Evolutionary conservation across 2,888 invertebrate species (phyloP), one percentile per base, ranked within the genome.

Genomic region (Eumacrocentrus americanus): DNA sequence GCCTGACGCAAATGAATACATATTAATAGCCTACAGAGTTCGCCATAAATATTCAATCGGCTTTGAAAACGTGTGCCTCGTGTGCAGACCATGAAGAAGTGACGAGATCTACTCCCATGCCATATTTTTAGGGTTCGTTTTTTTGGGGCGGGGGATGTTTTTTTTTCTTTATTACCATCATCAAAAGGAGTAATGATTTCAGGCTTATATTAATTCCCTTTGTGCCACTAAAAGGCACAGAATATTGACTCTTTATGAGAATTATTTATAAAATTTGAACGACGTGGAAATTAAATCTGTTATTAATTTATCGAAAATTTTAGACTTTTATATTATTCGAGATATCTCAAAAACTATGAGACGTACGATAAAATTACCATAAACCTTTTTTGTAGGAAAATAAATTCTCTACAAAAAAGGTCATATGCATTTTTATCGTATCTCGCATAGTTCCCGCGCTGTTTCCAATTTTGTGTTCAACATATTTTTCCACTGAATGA

Each of bases 1-100:
- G 35, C 22, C 22, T 23, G 4, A n/a, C 12, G 11, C 22, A 23
- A 58, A 51, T 55, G 35, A 55, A 60, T 60, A 51, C 55, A 60
- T 60, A 51, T 60, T 60, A 56, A 60, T 50, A 60, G 12, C 29
- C 23, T 20, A 12, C 12, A 18, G 9, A 42, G 16, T n/a, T 37
- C 14, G 9, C 7, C 18, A 46, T 55, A 55, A 55, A 60, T 60
- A 60, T 56, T 22, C 44, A 50, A 55, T 44, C 37, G 29, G 3
- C 18, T 14, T 50, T 40, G 38, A 11, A 52, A 23, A 52, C 11
- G 11, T 35, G 16, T 37, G n/a, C 16, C 12, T 9, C 7, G 12
- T 14, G 18, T 22, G 20, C 25, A 22, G 14, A 12, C 18, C 25
- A 14, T 47, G 9, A 7, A 42, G 20, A 42, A n/a, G 9, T 42